Percentiles rank a stretch among this genome's conserved stretches.
These are phyloP conservation scores for Chrysogorgia sp. DNA, from an alignment of 92 coral and sea anemone genomes.

Conservation along the genomic window DNA sequence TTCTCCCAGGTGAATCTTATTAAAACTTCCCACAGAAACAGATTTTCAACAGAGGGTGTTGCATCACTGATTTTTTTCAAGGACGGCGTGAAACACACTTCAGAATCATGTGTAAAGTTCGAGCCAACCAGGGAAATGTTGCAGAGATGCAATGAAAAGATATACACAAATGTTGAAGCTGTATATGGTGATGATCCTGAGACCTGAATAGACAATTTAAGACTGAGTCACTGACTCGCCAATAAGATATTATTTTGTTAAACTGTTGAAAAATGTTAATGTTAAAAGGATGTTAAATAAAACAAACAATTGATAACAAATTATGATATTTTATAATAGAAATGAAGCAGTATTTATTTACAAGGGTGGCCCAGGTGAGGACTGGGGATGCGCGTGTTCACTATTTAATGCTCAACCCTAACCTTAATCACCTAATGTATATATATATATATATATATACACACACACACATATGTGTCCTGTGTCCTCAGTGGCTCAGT, in stretches of 20 bases:
- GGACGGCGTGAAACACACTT: slow-evolving; percentile 9
- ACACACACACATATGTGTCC: too few species aligned
- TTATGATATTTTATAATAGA: not conserved
- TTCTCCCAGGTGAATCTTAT: slow-evolving; percentile 17
- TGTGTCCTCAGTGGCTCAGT: too few species aligned
- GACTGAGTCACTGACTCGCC: slow-evolving; percentile 1
- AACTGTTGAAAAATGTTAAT: slow-evolving; percentile 1
- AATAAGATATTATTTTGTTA: not conserved
- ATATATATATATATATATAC: too few species aligned
- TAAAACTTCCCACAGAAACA: slow-evolving; percentile 21
- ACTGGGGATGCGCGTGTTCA: too few species aligned
- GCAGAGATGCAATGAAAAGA: slow-evolving; percentile 3
- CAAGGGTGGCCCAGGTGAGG: too few species aligned
- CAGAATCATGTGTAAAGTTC: slow-evolving; percentile 16
- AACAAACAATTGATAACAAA: too few species aligned
- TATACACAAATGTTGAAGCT: slow-evolving; percentile 18
- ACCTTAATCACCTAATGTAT: too few species aligned
- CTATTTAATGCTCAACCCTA: too few species aligned
- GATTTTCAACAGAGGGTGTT: slow-evolving; percentile 29
- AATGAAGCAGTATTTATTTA: slow-evolving; percentile 6
- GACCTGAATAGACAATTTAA: too few species aligned
- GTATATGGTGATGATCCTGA: slow-evolving; percentile 21
- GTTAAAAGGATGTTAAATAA: slow-evolving; percentile 3
- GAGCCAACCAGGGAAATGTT: slow-evolving; percentile 24
- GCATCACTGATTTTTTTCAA: slow-evolving; percentile 30